Conservation (phyloP, 2,888 invertebrate species). For the Meiosimyza decipiens region DNA sequence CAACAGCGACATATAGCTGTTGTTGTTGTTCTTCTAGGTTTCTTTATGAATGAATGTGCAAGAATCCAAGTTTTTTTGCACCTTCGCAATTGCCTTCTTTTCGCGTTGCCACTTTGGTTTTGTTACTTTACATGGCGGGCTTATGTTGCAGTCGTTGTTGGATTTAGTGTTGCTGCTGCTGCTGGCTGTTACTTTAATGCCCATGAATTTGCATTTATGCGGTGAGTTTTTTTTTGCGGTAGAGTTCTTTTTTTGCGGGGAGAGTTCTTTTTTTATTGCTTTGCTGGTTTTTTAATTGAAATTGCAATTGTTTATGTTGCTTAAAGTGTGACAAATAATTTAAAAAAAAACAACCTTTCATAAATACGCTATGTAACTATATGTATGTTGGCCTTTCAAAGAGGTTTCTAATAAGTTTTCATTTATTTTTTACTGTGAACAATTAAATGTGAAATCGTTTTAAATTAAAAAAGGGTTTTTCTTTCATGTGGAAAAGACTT, state of each 20-base stretch:
- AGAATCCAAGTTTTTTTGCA: background rate
- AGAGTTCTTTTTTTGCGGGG: too few species aligned
- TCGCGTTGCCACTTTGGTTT: background rate
- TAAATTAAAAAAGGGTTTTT: too few species aligned
- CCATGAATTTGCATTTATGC: background rate
- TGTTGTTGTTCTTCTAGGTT: slow-evolving; percentile 13
- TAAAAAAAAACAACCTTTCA: too few species aligned
- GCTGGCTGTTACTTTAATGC: background rate
- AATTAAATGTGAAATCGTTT: too few species aligned
- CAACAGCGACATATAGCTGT: slow-evolving; percentile 17
- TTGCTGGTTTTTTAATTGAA: too few species aligned
- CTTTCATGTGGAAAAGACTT: too few species aligned
- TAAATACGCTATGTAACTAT: too few species aligned
- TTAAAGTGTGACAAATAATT: too few species aligned
- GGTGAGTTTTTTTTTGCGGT: background rate
- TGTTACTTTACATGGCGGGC: background rate
- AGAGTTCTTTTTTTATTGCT: too few species aligned
- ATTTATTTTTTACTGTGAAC: background rate
- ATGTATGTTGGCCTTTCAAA: too few species aligned
- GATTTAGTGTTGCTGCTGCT: background rate
- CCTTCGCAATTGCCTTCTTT: background rate
- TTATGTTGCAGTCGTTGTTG: background rate
- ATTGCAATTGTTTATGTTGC: too few species aligned
- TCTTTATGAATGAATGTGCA: background rate
- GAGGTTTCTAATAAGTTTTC: too few species aligned